Percentiles rank a stretch among this genome's conserved stretches.
These are phyloP conservation scores for Drosophila pallidifrons DNA, from an alignment of 1,140 invertebrate species.

Conservation along the genomic window DNA sequence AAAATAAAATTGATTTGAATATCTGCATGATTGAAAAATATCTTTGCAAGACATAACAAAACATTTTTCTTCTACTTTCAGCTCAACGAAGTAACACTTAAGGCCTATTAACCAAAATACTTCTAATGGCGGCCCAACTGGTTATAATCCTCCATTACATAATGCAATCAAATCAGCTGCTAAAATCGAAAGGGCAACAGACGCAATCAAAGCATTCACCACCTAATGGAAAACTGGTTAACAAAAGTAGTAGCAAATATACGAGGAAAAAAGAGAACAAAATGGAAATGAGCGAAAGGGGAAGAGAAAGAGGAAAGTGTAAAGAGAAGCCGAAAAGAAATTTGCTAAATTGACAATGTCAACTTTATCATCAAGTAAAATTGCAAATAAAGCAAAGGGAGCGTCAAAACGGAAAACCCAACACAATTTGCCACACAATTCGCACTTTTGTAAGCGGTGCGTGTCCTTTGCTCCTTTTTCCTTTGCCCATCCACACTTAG, in stretches of 20 bases:
- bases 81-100: not conserved
- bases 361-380: slow-evolving; percentile 76
- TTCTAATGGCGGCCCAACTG: not conserved
- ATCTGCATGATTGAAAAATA: not conserved
- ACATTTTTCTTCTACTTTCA: not conserved
- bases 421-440: slow-evolving; percentile 58
- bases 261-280: not conserved
- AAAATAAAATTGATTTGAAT: not conserved
- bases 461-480: slow-evolving; percentile 55
- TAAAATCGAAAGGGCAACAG: slow-evolving; percentile 38
- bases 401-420: slow-evolving; percentile 56
- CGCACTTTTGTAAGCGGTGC: slow-evolving; percentile 41
- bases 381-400: slow-evolving; percentile 66
- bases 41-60: not conserved
- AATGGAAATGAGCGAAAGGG: not conserved
- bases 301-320: not conserved
- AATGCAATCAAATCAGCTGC: slow-evolving; percentile 46
- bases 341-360: slow-evolving; percentile 67
- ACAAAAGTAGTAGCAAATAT: slow-evolving; percentile 14
- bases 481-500: not conserved
- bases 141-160: slow-evolving; percentile 5
- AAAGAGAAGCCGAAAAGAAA: slow-evolving; percentile 38
- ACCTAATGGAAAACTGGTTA: slow-evolving; percentile 66
- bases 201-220: slow-evolving; percentile 61
- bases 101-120: slow-evolving; percentile 6